Evolutionary conservation across 1,140 invertebrate species (phyloP).

Genomic region (Drosophila repletoides): DNA sequence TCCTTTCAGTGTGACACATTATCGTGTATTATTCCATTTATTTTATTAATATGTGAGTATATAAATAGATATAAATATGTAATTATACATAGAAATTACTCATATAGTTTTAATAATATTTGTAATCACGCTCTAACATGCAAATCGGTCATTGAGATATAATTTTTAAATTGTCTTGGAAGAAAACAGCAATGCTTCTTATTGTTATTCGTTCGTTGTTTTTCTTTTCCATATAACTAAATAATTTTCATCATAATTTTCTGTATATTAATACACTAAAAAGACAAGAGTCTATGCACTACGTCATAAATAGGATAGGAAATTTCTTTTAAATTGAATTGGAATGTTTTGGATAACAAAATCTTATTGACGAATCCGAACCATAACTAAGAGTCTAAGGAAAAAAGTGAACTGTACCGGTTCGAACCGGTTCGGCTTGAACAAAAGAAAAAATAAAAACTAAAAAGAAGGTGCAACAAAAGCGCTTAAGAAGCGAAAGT

Average conservation of each 20-base stretch:
- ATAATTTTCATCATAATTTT: constrained; percentile 28
- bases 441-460: too few relatives aligned
- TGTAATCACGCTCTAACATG: constrained; percentile 59
- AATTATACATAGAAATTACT: constrained; percentile 37
- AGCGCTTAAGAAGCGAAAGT: background rate
- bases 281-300: background rate
- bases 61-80: constrained; percentile 24
- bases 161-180: constrained; percentile 59
- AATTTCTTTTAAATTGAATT: too few relatives aligned
- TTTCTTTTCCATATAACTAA: constrained; percentile 22
- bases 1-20: background rate
- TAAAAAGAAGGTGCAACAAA: background rate
- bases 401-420: too few relatives aligned
- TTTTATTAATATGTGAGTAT: too few relatives aligned
- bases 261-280: background rate
- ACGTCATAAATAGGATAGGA: too few relatives aligned
- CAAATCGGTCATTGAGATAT: constrained; percentile 62
- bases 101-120: constrained; percentile 25
- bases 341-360: too few relatives aligned
- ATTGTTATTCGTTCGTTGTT: background rate
- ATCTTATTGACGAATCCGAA: too few relatives aligned
- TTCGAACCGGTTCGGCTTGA: too few relatives aligned
- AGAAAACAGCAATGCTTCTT: constrained; percentile 35
- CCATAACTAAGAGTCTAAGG: too few relatives aligned
- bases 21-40: too few relatives aligned